Base-by-base conservation (phyloP, 2,888 invertebrate genomes). In the Podotricha telesiphe region DNA sequence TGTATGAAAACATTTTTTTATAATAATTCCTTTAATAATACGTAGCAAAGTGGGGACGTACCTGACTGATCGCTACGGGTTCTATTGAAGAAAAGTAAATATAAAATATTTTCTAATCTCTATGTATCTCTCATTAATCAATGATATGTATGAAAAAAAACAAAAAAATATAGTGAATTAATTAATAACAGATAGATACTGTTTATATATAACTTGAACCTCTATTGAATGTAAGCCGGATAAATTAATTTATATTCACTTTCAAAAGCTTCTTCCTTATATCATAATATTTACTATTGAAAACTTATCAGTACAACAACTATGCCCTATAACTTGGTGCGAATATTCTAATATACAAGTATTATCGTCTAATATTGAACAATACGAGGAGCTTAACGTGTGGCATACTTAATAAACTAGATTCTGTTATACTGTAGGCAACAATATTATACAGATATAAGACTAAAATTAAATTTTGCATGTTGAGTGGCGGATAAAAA, bases 321-420 rank as follows among this genome's bases (percentile, higher is more conserved):
- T 28, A 45, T n/a, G 17, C 45, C 17, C n/a, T n/a, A 11, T 17
- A 45, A 45, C 45, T 45, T 45, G n/a, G 17, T 28, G 28, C 0
- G 11, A 55, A 34, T 17, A 11, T 55, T 17, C 17, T 59, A 45
- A 28, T 42, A 28, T n/a, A n/a, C n/a, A n/a, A n/a, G n/a, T n/a
- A 59, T 15, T 10, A 47, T 53, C 19, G 7, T 51, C 19, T 61
- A 40, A 66, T 62, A 69, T 69, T 69, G 62, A 69, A 69, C 65
- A 61, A 65, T 62, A 66, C 40, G 47, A 28, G 55, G 28, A 51
- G 55, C 65, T 65, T 69, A 62, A 50, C 55, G 53, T 55, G 34
- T 40, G 45, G 51, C 59, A 42, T 58, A 65, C 59, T 59, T 68
- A 45, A 37, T 50, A 59, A 65, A 59, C 64, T 68, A 51, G 51